Evolutionary conservation across 2,113 vertebrate genomes (phyloP).

Genomic region (Thymallus thymallus): DNA sequence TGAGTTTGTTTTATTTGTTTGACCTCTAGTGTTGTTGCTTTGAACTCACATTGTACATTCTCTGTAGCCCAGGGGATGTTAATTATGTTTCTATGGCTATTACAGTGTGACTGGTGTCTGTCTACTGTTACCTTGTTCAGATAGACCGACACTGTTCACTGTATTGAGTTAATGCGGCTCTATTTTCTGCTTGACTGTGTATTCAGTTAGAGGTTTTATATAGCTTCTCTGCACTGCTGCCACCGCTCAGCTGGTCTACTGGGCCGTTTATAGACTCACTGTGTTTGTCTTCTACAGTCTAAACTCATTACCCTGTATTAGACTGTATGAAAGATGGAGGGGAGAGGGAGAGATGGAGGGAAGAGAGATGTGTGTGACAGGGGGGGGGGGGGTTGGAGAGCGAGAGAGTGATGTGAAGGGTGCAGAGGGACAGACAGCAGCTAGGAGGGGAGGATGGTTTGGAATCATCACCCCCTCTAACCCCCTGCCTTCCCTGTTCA

Average conservation of each 20-base stretch:
- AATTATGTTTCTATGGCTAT: no score
- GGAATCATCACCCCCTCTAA: slow-evolving; percentile 8
- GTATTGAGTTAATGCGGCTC: no score
- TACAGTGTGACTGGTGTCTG: no score
- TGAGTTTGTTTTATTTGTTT: no score
- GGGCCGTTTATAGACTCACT: neutral
- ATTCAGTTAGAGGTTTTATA: neutral
- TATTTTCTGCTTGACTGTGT: neutral
- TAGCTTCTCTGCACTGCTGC: neutral
- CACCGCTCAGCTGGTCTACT: neutral
- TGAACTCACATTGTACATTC: no score
- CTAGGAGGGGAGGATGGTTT: slow-evolving; percentile 16
- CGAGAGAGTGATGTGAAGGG: neutral
- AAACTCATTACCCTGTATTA: slow-evolving; percentile 56
- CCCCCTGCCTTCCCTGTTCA: slow-evolving; percentile 23
- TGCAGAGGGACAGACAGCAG: slow-evolving; percentile 10
- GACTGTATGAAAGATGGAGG: neutral
- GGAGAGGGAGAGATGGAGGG: neutral
- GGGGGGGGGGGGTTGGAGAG: neutral
- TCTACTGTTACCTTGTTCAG: no score
- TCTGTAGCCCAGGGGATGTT: no score
- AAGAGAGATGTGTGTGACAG: neutral
- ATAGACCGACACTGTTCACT: no score
- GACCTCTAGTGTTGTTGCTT: no score
- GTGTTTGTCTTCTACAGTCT: slow-evolving; percentile 43